Evolutionary conservation across 2,888 invertebrate genomes (phyloP), one percentile per base, ranked within the genome.

Genomic region (Lymantria dispar): DNA sequence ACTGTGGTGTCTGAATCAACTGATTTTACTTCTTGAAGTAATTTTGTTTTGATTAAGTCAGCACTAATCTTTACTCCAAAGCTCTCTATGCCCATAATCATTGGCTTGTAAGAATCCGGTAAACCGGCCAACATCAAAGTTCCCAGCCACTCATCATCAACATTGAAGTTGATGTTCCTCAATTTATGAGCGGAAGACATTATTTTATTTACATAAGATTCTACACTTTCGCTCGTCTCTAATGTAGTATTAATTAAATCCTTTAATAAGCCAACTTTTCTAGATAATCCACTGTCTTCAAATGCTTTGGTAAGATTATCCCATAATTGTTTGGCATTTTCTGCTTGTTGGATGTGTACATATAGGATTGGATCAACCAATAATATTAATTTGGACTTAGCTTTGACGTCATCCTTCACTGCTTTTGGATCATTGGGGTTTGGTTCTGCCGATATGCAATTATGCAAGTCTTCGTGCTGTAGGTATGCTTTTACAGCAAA

Each of bases 151-250:
- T 53, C 53, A 40, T 54, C 52, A 14, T 54, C 44, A 0, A 56
- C 57, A 13, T 52, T 43, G 36, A 60, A 62, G 0, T 43, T 45
- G 11, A 62, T 62, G 41, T 56, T 62, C 2, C 60, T 22, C 29
- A 64, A 48, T 46, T 65, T 65, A 31, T 62, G 59, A 9, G 59
- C 58, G 3, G 62, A 52, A 12, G 33, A 14, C 51, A 66, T 62
- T 10, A 63, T 53, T 33, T 52, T 47, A 22, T 50, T 59, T 0
- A 64, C 44, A 50, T 60, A 62, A 0, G 56, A 54, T 38, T 66
- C 61, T 1, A 64, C 36, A 48, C 46, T 49, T 13, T 14, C 14
- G 31, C 58, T 45, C 3, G 45, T 46, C 36, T 55, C 57, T 13
- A 58, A 30, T 14, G 46, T 9, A 11, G 45, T 52, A 42, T 50